Base-by-base conservation (phyloP, 2,113 vertebrate species). In the Platysternon megacephalum region DNA sequence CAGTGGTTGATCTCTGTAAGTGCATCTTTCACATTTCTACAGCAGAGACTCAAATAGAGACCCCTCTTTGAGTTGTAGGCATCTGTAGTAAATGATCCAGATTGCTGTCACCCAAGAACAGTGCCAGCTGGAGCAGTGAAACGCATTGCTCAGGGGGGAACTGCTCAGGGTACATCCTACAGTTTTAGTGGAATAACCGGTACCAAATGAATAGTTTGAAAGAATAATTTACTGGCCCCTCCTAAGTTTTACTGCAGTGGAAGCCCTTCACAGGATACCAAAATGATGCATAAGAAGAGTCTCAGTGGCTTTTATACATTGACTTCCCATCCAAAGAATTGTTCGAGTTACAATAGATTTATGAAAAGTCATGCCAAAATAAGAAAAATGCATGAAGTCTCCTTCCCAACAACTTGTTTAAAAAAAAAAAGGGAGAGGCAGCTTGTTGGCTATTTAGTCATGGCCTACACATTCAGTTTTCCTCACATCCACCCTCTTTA, bases 11-110 rank as follows among this genome's bases (percentile, higher is more conserved):
- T 44, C 48, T 2, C 1, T 0, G 17, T 32, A 76, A 83, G 39
- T 79, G 85, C 96, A 96, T 82, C 58, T 56, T 44, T 76, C 72
- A 0, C 1, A 46, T 1, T 91, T 53, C 65, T 5, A 44, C 22
- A 44, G 48, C 0, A 3, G 8, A 53, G 1, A 74, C 46, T 12
- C 12, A 11, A n/a, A 68, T n/a, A n/a, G 61, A 68, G n/a, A 0
- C 49, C 12, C 3, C 79, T 22, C 49, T 76, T 26, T 24, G 72
- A 76, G 72, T 6, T 44, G 24, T 44, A 76, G 22, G 72, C 22
- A 74, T 74, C n/a, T 22, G 19, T 24, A 42, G 10, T 74, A 74
- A 74, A 44, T 42, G 39, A 74, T 74, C 72, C 72, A 42, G 39
- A 26, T 5, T 44, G 19, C 22, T 22, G 22, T 39, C 22, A 44